Evolutionary conservation across 2,888 invertebrate species (phyloP), one percentile per base, ranked within the genome.

Genomic region (Lepas anatifera): DNA sequence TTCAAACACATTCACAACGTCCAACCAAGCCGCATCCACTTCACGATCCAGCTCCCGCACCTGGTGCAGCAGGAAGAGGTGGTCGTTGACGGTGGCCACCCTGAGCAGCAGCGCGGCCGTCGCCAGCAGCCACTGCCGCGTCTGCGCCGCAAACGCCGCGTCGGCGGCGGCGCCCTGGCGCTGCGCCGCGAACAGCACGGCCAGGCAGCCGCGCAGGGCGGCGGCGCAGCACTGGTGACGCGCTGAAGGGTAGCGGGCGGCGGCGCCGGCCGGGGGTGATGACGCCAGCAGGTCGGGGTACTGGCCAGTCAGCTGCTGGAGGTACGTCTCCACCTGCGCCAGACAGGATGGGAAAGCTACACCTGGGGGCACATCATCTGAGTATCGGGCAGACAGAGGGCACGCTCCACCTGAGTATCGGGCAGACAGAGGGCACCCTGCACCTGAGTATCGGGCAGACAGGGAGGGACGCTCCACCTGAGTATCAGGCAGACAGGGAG

Each of bases 61-160:
- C 74, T 92, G 90, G 78, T 87, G 87, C 37, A 91, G 78, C 39
- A 92, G 76, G 78, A 90, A 92, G 76, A 90, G 81, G 79, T 91
- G 90, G 79, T 92, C 91, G 75, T 87, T 86, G 81, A 87, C 87
- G 6, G 86, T 87, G 2, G 89, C 87, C 68, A 89, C 77, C 68
- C 88, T 80, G 67, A 90, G 79, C 68, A 91, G 81, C 0, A 73
- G 67, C 18, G 69, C 63, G 71, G 76, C 73, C 71, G 80, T 78
- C 76, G 79, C 73, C 39, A 37, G 64, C 37, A 64, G 64, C 64
- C 64, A 64, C 37, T 25, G 7, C 25, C 64, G 64, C 64, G 39
- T 37, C 64, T 25, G 37, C 25, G 6, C 11, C 64, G n/a, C 25
- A 16, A 39, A 39, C 22, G 4, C n/a, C 25, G 64, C 25, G 37